Percentiles rank a stretch among this genome's conserved stretches.
These are phyloP conservation scores for Cotesia chilonis DNA, from an alignment of 1,140 invertebrate species.

Conservation along the genomic window DNA sequence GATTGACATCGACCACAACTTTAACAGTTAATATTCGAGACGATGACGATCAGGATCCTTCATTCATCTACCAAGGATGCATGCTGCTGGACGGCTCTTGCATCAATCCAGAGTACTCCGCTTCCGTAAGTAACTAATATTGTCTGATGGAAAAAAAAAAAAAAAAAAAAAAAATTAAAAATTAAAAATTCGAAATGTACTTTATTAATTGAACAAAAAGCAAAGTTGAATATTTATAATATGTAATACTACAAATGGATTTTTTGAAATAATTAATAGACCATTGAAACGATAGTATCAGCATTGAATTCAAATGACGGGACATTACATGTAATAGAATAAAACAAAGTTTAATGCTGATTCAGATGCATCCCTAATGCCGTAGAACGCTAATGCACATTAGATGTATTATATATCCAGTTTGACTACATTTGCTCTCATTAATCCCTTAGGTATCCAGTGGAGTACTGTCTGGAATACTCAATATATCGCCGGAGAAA, in stretches of 20 bases:
- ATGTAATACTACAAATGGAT: no score
- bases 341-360: no score
- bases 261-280: no score
- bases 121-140: constrained; percentile 67
- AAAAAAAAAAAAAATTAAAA: no score
- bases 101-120: constrained; percentile 83
- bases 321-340: no score
- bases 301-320: no score
- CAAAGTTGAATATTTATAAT: no score
- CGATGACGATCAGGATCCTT: constrained; percentile 88
- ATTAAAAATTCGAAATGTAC: background rate
- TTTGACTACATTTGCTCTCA: constrained; percentile 11
- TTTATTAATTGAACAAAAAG: no score
- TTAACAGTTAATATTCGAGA: constrained; percentile 86
- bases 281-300: no score
- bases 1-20: constrained; percentile 83
- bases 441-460: constrained; percentile 73
- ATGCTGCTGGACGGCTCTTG: constrained; percentile 80
- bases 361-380: no score
- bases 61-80: constrained; percentile 85
- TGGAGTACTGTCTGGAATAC: constrained; percentile 80
- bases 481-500: constrained; percentile 85
- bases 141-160: background rate
- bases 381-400: constrained; percentile 18
- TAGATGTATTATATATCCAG: constrained; percentile 25